Evolutionary conservation across 2,113 vertebrate genomes (phyloP).

Genomic region (Nerophis ophidion): DNA sequence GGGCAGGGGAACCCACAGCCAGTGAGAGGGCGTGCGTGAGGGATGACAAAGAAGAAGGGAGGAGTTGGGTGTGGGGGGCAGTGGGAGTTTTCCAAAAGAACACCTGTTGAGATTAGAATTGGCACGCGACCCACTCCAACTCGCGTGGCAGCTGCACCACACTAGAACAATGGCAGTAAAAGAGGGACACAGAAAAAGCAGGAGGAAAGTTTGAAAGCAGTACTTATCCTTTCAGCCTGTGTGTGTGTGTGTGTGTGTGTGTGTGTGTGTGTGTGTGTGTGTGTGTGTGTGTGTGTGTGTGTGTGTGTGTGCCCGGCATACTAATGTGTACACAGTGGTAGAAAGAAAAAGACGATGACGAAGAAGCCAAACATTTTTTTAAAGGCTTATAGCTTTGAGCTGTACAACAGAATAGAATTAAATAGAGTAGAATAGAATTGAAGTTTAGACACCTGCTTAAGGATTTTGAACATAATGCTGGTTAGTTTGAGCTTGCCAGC

Average conservation of each 20-base stretch:
- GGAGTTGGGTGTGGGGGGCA: not conserved
- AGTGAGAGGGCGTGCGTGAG: slow-evolving; percentile 17
- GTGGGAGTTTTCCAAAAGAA: slow-evolving; percentile 52
- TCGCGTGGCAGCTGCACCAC: slow-evolving; percentile 66
- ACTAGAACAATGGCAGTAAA: slow-evolving; percentile 64
- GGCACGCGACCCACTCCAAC: slow-evolving; percentile 60
- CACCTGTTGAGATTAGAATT: slow-evolving; percentile 66
- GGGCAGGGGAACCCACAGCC: not conserved
- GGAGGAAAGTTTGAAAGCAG: slow-evolving; percentile 65
- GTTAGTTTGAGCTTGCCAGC: slow-evolving; percentile 29
- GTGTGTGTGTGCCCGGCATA: slow-evolving; percentile 25
- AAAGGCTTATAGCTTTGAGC: slow-evolving; percentile 44
- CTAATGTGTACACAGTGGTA: slow-evolving; percentile 39
- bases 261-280: slow-evolving; percentile 17
- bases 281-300: slow-evolving; percentile 16
- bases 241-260: slow-evolving; percentile 3
- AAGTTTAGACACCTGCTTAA: slow-evolving; percentile 35
- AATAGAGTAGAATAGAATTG: not conserved
- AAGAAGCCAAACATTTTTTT: slow-evolving; percentile 39
- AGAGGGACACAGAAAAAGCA: slow-evolving; percentile 45
- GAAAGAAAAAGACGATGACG: slow-evolving; percentile 35
- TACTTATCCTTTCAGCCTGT: slow-evolving; percentile 61
- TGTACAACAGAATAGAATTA: slow-evolving; percentile 13
- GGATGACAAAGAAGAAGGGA: slow-evolving; percentile 32
- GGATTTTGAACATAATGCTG: slow-evolving; percentile 6